Conservation (phyloP, 2,113 vertebrate species). For the Burhinus oedicnemus region DNA sequence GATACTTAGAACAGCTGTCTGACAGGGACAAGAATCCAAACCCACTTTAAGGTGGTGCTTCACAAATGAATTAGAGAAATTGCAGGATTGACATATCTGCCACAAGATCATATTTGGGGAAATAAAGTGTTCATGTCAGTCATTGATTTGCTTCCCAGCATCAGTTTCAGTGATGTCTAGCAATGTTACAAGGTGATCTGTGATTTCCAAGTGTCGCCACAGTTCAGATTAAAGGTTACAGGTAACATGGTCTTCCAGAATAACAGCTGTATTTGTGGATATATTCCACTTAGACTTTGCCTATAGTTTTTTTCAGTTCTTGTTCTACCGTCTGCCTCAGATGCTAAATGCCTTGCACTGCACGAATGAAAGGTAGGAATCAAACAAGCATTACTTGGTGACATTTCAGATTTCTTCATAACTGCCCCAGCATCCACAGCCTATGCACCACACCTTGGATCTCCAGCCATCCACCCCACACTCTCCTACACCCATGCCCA, state of each 20-base stretch:
- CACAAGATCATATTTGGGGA: neutral
- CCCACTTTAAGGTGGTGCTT: neutral
- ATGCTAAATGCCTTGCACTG: neutral
- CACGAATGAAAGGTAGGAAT: rapidly evolving
- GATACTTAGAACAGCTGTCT: constrained; percentile 11
- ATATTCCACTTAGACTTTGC: neutral
- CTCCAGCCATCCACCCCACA: neutral
- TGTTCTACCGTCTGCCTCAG: neutral
- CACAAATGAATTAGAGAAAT: constrained; percentile 4
- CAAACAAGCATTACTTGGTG: neutral
- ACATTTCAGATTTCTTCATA: neutral
- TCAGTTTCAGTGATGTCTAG: neutral
- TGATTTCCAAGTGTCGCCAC: neutral
- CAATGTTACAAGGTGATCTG: neutral
- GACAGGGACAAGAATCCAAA: neutral
- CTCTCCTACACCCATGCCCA: neutral
- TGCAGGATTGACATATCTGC: neutral
- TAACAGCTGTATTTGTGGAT: neutral
- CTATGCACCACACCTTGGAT: neutral
- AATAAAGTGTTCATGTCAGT: neutral
- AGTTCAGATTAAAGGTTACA: neutral
- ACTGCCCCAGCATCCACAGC: neutral
- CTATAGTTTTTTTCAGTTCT: neutral
- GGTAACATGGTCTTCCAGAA: neutral
- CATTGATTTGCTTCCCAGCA: constrained; percentile 14